Conservation (phyloP, 2,888 invertebrate genomes). For the Athetis lepigone region DNA sequence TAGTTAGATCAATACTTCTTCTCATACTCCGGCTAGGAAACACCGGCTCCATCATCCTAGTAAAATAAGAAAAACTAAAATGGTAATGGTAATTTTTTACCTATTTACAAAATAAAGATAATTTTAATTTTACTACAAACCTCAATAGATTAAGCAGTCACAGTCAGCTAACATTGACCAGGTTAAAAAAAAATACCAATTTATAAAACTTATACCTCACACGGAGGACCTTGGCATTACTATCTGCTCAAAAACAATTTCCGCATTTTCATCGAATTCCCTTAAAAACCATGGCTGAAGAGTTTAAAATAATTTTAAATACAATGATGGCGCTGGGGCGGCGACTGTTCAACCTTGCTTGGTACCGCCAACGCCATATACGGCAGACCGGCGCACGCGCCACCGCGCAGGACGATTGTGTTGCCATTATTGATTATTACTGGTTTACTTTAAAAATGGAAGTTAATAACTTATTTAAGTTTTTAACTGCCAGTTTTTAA, state of each 20-base stretch:
- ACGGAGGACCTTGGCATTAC: constrained; percentile 3
- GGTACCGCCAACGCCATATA: constrained; percentile 75
- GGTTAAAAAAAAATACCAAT: neutral
- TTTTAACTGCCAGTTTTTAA: no score
- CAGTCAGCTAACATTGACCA: no score
- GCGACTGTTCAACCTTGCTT: constrained; percentile 80
- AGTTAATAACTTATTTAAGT: neutral
- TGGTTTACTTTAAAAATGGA: constrained; percentile 26
- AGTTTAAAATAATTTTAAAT: constrained; percentile 58
- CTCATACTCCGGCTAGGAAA: no score
- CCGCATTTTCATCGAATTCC: constrained; percentile 22
- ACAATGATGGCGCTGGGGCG: constrained; percentile 62
- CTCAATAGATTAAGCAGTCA: no score
- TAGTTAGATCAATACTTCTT: no score
- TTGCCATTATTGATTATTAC: constrained; percentile 40
- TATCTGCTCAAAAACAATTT: neutral
- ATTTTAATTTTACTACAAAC: no score
- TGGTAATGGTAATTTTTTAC: no score
- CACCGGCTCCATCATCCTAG: no score
- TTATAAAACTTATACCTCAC: no score
- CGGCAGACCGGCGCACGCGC: constrained; percentile 66
- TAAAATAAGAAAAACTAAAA: no score
- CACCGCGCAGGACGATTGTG: constrained; percentile 44
- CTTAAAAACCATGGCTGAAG: constrained; percentile 16
- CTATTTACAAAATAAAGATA: no score